These are phyloP conservation scores for Tragelaphus strepsiceros DNA, from an alignment of 2,113 vertebrate species.

Conservation along the genomic window DNA sequence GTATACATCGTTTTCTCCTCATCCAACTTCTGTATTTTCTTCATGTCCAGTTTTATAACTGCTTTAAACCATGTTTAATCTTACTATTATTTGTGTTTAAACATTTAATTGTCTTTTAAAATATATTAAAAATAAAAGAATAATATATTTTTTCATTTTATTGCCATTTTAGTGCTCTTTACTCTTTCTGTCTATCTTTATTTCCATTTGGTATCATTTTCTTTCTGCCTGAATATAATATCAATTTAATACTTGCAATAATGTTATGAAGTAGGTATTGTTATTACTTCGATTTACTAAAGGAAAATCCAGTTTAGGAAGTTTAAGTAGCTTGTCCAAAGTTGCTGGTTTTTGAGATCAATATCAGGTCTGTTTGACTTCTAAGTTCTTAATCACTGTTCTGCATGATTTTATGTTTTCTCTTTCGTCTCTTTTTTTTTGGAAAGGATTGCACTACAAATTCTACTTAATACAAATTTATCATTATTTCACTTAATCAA, in stretches of 20 bases:
- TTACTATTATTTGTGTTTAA: not conserved
- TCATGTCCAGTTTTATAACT: not conserved
- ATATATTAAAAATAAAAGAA: not conserved
- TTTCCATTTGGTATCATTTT: not conserved
- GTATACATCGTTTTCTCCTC: not conserved
- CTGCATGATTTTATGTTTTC: not conserved
- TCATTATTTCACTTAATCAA: not conserved
- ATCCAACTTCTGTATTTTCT: not conserved
- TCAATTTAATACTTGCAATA: not conserved
- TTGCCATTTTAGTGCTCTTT: not conserved
- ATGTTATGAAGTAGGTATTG: not conserved
- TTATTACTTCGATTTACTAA: not conserved
- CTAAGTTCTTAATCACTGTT: not conserved
- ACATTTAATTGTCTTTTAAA: not conserved
- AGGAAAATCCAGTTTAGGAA: not conserved
- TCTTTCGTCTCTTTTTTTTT: not conserved
- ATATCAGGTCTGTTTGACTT: not conserved
- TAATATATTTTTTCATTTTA: not conserved
- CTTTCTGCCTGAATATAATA: not conserved
- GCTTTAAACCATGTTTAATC: not conserved
- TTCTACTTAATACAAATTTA: not conserved
- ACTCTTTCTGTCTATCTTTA: not conserved
- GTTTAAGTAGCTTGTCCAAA: not conserved
- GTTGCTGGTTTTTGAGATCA: not conserved
- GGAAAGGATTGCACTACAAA: not conserved